Conservation (phyloP, 2,888 invertebrate genomes). For the Pediacus dermestoides region DNA sequence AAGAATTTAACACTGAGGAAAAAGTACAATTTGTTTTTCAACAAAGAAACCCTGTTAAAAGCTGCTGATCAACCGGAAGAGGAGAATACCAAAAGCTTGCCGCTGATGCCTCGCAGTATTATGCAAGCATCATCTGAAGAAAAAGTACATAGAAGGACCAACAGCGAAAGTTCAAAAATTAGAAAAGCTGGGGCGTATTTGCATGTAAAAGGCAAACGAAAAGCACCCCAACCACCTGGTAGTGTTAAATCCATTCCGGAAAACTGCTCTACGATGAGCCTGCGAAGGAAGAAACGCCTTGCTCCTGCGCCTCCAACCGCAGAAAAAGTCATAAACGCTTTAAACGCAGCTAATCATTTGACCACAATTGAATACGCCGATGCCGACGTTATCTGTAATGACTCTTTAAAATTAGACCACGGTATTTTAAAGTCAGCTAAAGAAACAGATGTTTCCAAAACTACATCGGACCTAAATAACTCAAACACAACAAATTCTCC, state of each 20-base stretch:
- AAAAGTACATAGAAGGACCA: slow-evolving; percentile 54
- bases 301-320: slow-evolving; percentile 51
- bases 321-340: slow-evolving; percentile 27
- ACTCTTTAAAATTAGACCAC: slow-evolving; percentile 51
- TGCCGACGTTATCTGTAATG: slow-evolving; percentile 44
- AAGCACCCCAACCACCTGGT: slow-evolving; percentile 68
- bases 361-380: slow-evolving; percentile 30
- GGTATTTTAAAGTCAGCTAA: slow-evolving; percentile 51
- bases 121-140: slow-evolving; percentile 27
- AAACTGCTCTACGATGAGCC: slow-evolving; percentile 38
- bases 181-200: slow-evolving; percentile 56
- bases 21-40: slow-evolving; percentile 60
- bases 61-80: slow-evolving; percentile 26
- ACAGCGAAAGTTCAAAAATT: slow-evolving; percentile 60
- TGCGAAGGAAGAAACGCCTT: slow-evolving; percentile 47
- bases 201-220: slow-evolving; percentile 73
- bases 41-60: slow-evolving; percentile 39
- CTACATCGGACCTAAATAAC: slow-evolving; percentile 21
- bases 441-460: slow-evolving; percentile 31
- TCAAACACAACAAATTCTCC: too few species aligned
- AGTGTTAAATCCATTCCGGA: slow-evolving; percentile 19
- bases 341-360: slow-evolving; percentile 29
- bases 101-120: slow-evolving; percentile 44
- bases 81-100: slow-evolving; percentile 46
- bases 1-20: slow-evolving; percentile 61